phyloP scores from a whole-genome alignment of 2,888 invertebrate species.

The Lasioglossum marginatum region DNA sequence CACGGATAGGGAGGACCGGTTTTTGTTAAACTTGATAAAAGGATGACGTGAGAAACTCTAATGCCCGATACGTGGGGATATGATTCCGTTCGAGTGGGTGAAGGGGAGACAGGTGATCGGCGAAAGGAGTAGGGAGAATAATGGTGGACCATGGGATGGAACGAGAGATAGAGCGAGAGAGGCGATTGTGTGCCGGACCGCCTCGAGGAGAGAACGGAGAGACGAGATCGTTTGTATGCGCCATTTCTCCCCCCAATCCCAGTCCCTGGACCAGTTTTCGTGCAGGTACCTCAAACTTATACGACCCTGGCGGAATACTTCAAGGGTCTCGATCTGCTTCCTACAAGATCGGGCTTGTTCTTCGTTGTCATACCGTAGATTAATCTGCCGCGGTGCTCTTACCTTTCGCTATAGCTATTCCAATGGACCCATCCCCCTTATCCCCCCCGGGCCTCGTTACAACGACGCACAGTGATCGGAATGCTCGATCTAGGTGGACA shows the following conservation, averaged over 20 bases:
- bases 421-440: background rate
- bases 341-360: slow-evolving; percentile 57
- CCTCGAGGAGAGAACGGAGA: slow-evolving; percentile 61
- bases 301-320: slow-evolving; percentile 68
- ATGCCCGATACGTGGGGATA: slow-evolving; percentile 67
- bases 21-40: slow-evolving; percentile 72
- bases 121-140: slow-evolving; percentile 60
- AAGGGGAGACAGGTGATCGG: slow-evolving; percentile 58
- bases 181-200: slow-evolving; percentile 41
- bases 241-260: slow-evolving; percentile 63
- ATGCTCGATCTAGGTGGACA: slow-evolving; percentile 3
- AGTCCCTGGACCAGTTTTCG: slow-evolving; percentile 73
- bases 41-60: slow-evolving; percentile 77
- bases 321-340: slow-evolving; percentile 61
- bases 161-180: slow-evolving; percentile 10
- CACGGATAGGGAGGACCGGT: slow-evolving; percentile 65
- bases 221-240: slow-evolving; percentile 72
- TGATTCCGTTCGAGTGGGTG: slow-evolving; percentile 43
- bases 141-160: slow-evolving; percentile 36
- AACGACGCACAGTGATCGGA: background rate
- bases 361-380: slow-evolving; percentile 55
- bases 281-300: slow-evolving; percentile 68
- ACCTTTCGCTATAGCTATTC: slow-evolving; percentile 24
- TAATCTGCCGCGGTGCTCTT: slow-evolving; percentile 47
- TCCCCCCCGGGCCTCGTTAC: background rate